These are phyloP conservation scores for Potamilus streckersoni DNA, from an alignment of 1,140 invertebrate genomes.

Conservation along the genomic window DNA sequence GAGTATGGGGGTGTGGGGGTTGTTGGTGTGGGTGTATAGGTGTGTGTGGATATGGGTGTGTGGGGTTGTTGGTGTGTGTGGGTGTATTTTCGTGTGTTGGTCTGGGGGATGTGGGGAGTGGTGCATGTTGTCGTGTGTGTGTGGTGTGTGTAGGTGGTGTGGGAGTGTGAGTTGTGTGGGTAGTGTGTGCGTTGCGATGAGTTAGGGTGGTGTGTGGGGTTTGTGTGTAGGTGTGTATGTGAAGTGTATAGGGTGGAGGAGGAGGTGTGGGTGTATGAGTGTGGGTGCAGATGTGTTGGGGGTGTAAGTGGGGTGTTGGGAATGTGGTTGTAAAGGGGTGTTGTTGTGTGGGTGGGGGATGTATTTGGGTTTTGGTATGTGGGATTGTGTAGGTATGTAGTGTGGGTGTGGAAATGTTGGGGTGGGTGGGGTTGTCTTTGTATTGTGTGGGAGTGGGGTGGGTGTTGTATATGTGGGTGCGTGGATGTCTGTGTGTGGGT, in stretches of 20 bases:
- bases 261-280: not conserved
- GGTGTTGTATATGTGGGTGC: too few relatives aligned
- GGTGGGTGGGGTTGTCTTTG: too few relatives aligned
- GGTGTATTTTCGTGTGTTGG: not conserved
- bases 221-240: not conserved
- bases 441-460: too few relatives aligned
- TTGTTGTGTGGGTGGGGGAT: not conserved
- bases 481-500: too few relatives aligned
- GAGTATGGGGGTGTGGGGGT: not conserved
- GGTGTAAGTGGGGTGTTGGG: not conserved
- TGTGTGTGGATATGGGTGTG: not conserved
- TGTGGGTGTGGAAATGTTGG: not conserved
- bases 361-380: not conserved
- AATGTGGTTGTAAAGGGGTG: not conserved
- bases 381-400: not conserved
- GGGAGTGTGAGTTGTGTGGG: not conserved
- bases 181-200: not conserved
- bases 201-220: not conserved
- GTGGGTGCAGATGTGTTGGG: not conserved
- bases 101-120: not conserved
- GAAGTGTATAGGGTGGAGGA: not conserved
- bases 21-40: not conserved
- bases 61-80: not conserved
- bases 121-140: not conserved
- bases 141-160: not conserved